Conservation (phyloP, 2,888 invertebrate genomes). For the Drosophila picticornis region DNA sequence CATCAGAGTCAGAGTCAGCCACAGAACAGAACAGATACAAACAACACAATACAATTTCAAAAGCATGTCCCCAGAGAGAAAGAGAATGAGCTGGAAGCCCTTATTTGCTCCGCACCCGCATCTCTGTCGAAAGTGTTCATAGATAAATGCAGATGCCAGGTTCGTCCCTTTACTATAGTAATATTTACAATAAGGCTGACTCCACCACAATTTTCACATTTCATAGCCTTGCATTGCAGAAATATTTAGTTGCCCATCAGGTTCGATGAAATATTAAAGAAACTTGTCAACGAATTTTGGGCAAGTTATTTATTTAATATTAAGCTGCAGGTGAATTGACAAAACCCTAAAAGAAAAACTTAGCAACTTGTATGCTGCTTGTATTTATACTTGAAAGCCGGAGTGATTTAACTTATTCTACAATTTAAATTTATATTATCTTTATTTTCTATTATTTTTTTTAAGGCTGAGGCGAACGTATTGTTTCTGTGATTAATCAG, state of each 20-base stretch:
- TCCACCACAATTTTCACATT: not conserved
- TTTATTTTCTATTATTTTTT: not conserved
- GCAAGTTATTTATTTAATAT: not conserved
- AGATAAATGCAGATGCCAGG: slow-evolving; percentile 43
- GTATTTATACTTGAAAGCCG: not conserved
- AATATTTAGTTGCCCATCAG: not conserved
- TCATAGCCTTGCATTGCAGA: not conserved
- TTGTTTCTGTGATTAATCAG: not conserved
- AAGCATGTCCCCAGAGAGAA: slow-evolving; percentile 41
- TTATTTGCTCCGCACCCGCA: slow-evolving; percentile 9
- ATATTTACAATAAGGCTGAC: not conserved
- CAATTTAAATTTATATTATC: not conserved
- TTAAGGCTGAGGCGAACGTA: not conserved
- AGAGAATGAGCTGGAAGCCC: not conserved
- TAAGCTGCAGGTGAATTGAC: no score
- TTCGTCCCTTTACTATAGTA: slow-evolving; percentile 46
- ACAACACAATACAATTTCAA: slow-evolving; percentile 46
- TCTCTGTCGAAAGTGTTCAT: slow-evolving; percentile 36
- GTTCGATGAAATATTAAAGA: not conserved
- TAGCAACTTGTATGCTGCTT: not conserved
- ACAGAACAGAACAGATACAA: slow-evolving; percentile 23
- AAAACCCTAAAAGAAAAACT: not conserved
- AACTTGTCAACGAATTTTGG: not conserved
- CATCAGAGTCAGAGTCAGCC: slow-evolving; percentile 23
- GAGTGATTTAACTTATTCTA: not conserved